Percentiles rank a stretch among this genome's conserved stretches.
These are phyloP conservation scores for Copidosoma floridanum DNA, from an alignment of 1,140 invertebrate genomes.

Conservation along the genomic window DNA sequence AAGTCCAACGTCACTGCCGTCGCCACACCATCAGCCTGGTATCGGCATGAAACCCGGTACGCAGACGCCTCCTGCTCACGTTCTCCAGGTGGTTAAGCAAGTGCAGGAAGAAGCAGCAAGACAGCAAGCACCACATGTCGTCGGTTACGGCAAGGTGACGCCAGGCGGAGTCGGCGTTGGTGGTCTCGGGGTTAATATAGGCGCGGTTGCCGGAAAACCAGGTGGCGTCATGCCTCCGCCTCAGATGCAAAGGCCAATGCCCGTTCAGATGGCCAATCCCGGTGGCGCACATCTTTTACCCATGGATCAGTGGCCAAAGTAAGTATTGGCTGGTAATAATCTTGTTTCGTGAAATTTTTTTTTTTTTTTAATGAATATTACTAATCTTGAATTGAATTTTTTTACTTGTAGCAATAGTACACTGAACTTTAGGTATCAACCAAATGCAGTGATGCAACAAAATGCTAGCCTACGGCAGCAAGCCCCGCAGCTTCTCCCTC, in stretches of 20 bases:
- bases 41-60: constrained; percentile 70
- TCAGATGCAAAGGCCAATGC: constrained; percentile 61
- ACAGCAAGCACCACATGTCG: constrained; percentile 73
- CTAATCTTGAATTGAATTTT: constrained; percentile 17
- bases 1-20: constrained; percentile 49
- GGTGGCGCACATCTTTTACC: constrained; percentile 59
- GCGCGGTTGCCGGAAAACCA: constrained; percentile 53
- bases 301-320: constrained; percentile 67
- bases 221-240: constrained; percentile 69
- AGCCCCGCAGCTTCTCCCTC: constrained; percentile 52
- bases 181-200: constrained; percentile 48
- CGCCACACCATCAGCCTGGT: constrained; percentile 63
- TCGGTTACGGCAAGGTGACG: constrained; percentile 69
- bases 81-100: constrained; percentile 84
- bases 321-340: too few relatives aligned
- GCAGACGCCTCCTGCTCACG: constrained; percentile 77
- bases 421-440: constrained; percentile 22
- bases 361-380: constrained; percentile 5
- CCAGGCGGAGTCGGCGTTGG: constrained; percentile 53
- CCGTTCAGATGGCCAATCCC: constrained; percentile 52
- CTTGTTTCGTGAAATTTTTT: too few relatives aligned
- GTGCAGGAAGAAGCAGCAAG: constrained; percentile 89
- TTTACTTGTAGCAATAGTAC: constrained; percentile 14
- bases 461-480: constrained; percentile 53
- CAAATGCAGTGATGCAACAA: constrained; percentile 50